These are phyloP conservation scores for Heliconius himera DNA, from an alignment of 1,140 invertebrate genomes.

Conservation along the genomic window DNA sequence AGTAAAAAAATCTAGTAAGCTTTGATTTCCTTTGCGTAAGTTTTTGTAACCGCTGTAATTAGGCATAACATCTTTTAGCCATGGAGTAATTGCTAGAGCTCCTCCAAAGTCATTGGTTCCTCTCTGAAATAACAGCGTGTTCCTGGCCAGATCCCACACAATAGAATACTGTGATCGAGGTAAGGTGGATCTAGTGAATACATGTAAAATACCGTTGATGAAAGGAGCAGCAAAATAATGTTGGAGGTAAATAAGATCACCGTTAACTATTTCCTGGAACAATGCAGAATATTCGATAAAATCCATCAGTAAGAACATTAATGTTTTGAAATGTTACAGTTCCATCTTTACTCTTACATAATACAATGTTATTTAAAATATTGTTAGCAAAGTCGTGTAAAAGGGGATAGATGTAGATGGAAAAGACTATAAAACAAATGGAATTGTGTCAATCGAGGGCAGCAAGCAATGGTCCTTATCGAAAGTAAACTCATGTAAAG, in stretches of 20 bases:
- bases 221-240: slow-evolving; percentile 77
- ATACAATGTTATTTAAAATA: too few relatives aligned
- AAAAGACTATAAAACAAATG: too few relatives aligned
- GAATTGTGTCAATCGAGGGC: too few relatives aligned
- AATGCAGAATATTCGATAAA: neutral
- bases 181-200: slow-evolving; percentile 70
- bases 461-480: too few relatives aligned
- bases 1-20: slow-evolving; percentile 72
- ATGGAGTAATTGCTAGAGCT: slow-evolving; percentile 82
- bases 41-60: slow-evolving; percentile 80
- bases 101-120: slow-evolving; percentile 82
- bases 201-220: slow-evolving; percentile 77
- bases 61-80: slow-evolving; percentile 83
- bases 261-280: slow-evolving; percentile 73
- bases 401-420: too few relatives aligned
- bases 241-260: slow-evolving; percentile 74
- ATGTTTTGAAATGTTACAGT: too few relatives aligned
- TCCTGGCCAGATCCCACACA: slow-evolving; percentile 61
- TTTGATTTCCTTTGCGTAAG: slow-evolving; percentile 70
- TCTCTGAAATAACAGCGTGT: slow-evolving; percentile 77
- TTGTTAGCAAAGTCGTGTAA: too few relatives aligned
- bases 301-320: too few relatives aligned
- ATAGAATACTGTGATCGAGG: slow-evolving; percentile 70
- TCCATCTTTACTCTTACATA: too few relatives aligned
- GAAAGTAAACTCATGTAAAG: too few relatives aligned